phyloP scores from a whole-genome alignment of 2,797 vertebrate genomes.

The Tympanoctomys barrerae region DNA sequence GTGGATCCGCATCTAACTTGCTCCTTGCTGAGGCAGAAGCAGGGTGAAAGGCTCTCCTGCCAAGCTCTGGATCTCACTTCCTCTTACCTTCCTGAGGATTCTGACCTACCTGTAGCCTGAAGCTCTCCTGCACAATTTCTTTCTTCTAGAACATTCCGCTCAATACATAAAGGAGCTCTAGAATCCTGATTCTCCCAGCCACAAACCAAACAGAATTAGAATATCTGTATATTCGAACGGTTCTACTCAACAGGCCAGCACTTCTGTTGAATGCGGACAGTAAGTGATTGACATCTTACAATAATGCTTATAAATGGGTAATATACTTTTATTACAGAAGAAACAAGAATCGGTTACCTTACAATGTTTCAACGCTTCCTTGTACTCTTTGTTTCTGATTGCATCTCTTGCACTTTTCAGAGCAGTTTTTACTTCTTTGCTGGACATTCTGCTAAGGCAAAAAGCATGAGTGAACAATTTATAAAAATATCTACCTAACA shows the following conservation, averaged over 20 bases:
- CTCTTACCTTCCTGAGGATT: not conserved
- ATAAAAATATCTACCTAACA: not conserved
- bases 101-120: not conserved
- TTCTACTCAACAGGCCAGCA: not conserved
- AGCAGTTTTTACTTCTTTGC: slow-evolving; percentile 96
- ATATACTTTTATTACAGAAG: not conserved
- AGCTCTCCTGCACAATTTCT: not conserved
- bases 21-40: not conserved
- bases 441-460: slow-evolving; percentile 91
- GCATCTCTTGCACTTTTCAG: slow-evolving; percentile 97
- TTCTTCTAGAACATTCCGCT: not conserved
- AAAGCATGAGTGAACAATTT: not conserved
- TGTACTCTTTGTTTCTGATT: slow-evolving; percentile 98
- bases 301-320: not conserved
- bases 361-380: slow-evolving; percentile 97
- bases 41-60: not conserved
- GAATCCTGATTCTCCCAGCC: not conserved
- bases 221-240: not conserved
- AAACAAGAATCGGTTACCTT: slow-evolving; percentile 91
- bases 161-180: slow-evolving; percentile 7
- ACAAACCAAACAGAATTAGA: slow-evolving; percentile 10
- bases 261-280: not conserved
- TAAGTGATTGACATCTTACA: not conserved
- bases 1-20: not conserved
- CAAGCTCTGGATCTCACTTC: not conserved